Conservation (phyloP, 2,888 invertebrate genomes). For the Alloscopus bannaensis region DNA sequence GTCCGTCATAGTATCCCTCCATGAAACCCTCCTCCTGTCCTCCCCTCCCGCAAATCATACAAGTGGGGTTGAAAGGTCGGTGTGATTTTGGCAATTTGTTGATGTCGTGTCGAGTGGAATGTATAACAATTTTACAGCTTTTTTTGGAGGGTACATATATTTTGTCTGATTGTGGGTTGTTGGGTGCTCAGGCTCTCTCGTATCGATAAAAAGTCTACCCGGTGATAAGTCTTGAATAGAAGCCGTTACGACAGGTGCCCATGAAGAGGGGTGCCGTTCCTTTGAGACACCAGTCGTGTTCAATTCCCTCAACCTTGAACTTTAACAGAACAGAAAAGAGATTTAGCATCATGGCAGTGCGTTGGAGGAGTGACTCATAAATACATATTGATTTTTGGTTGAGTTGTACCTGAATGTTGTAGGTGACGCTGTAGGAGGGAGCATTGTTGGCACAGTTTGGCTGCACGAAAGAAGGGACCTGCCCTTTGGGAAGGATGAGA, state of each 20-base stretch:
- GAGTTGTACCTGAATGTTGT: slow-evolving; percentile 40
- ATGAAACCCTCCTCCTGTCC: too few relatives aligned
- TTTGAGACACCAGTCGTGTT: slow-evolving; percentile 52
- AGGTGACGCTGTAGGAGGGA: slow-evolving; percentile 37
- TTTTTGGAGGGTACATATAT: too few relatives aligned
- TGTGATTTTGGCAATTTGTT: too few relatives aligned
- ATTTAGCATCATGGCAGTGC: neutral
- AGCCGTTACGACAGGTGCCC: slow-evolving; percentile 42
- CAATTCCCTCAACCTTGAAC: slow-evolving; percentile 57
- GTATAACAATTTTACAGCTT: too few relatives aligned
- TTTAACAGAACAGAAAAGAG: slow-evolving; percentile 5
- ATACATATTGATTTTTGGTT: neutral
- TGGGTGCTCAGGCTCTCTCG: neutral
- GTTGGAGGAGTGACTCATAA: too few relatives aligned
- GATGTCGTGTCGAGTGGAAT: too few relatives aligned
- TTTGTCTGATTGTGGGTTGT: neutral
- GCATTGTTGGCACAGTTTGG: slow-evolving; percentile 20
- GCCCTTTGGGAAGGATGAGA: slow-evolving; percentile 55
- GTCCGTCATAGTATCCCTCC: too few relatives aligned
- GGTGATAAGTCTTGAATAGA: slow-evolving; percentile 39
- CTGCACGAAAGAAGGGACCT: slow-evolving; percentile 36
- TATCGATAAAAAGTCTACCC: slow-evolving; percentile 27
- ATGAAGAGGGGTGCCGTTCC: slow-evolving; percentile 48
- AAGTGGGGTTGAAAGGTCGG: too few relatives aligned
- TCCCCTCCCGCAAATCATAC: too few relatives aligned